Evolutionary conservation across 2,113 vertebrate species (phyloP), one percentile per base, ranked within the genome.

Genomic region (Phodopus roborovskii): DNA sequence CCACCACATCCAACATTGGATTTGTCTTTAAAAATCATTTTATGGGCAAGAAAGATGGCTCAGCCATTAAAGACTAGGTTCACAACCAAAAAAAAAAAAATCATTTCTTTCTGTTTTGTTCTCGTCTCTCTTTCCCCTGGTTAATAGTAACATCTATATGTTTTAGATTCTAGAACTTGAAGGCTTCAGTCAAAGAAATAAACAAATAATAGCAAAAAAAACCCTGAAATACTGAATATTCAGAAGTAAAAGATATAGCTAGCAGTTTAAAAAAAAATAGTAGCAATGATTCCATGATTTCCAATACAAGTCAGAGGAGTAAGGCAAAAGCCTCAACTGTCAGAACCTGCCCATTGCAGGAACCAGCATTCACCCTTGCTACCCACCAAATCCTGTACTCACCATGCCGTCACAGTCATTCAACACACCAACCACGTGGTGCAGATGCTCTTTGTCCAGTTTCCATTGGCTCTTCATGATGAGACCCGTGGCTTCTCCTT

Each of bases 91-190:
- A 12, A 15, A n/a, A 56, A 56, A 56, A 56, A 39, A 19, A 22
- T 22, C 7, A 45, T n/a, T 36, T 24, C 36, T 58, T 33, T 60
- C n/a, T 85, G 39, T 33, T 60, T 33, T 85, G 39, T 60, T 39
- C 7, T 5, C 17, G 4, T 30, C 42, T 26, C 9, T 73, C 88
- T 60, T 79, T 81, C 74, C 70, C 62, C 62, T 86, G 74, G 56
- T 90, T 92, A 48, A 87, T 93, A 93, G 87, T 96, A 97, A 70
- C 70, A 89, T 91, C 60, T 88, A 33, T 77, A 53, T 90, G 74
- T 82, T 95, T 94, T 78, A 83, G 8, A 95, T 83, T 89, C 19
- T 56, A 83, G 71, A 88, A 97, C 70, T 26, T 90, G 42, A 82
- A 85, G 86, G n/a, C 62, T n/a, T 50, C 62, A 60, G 68, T 89